Base-by-base conservation (phyloP, 2,113 vertebrate genomes). In the Globicephala melas region DNA sequence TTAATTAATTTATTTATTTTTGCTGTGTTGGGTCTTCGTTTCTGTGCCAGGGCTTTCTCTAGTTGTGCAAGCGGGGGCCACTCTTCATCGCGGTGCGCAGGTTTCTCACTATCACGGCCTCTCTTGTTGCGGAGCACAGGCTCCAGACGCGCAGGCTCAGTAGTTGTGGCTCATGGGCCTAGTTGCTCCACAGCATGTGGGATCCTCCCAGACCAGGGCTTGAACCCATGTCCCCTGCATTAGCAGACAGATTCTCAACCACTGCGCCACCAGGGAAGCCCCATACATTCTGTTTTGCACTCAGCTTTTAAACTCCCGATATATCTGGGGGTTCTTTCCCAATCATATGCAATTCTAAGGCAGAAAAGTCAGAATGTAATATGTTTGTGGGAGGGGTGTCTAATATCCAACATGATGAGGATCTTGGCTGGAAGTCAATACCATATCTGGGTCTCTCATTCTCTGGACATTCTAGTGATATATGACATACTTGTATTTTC, bases 51-150 rank as follows among this genome's bases (percentile, higher is more conserved):
- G 47, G 47, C 47, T 47, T 3, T 47, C 47, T 47, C 47, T 47
- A 47, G 47, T 13, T 47, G 47, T 12, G 47, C 47, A 47, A 47
- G 47, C 47, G 2, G 0, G 47, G 47, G 47, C 47, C 47, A 47
- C 11, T 47, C 2, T 47, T 47, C 47, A 47, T 47, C 0, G 12
- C 12, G 47, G 47, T 50, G 12, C 47, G 3, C 0, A 0, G 47
- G 12, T 0, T 0, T 50, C 47, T 50, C 47, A 3, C 47, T 1
- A 13, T 50, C 1, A 3, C 3, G 0, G 47, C 47, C 12, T 50
- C 47, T 13, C 47, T 13, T 13, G 47, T 50, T 50, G 47, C 12
- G 3, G 12, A 50, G 47, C 47, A 50, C 47, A 50, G 47, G 47
- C 47, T 50, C 47, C 12, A 13, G 47, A 50, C 47, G 47, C 47